Evolutionary conservation across 1,140 invertebrate species (phyloP), one percentile per base, ranked within the genome.

Genomic region (Heliconius hermathena): DNA sequence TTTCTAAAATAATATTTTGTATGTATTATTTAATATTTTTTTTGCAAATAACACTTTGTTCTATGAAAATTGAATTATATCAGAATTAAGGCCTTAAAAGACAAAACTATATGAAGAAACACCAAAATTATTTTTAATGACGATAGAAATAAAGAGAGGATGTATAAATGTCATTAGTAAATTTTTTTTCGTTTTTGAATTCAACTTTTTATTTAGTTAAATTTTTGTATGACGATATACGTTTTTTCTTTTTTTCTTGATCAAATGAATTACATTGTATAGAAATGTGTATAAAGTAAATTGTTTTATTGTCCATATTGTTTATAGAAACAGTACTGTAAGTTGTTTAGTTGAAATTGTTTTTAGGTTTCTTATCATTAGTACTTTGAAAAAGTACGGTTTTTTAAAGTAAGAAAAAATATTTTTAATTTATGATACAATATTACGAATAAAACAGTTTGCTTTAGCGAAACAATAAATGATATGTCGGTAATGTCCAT

Each of bases 151-250:
- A 71, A 76, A 76, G 74, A 71, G 41, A 70, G 71, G 26, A 70
- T 16, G 26, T 75, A 8, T 38, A 75, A 75, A 38, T 41, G 71
- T 36, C 38, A 38, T 36, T 72, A 72, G 33, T 26, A 29, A 36
- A 29, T 66, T 38, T 75, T 75, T 49, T 76, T 76, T 49, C 20
- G 26, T 38, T 70, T 66, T 66, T 66, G 6, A 46, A 66, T 74
- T 77, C 22, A 54, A n/a, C 38, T 38, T 78, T 78, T 60, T 57
- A 26, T 78, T 78, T 73, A 73, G 36, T 78, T 66, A 73, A 73
- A 73, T 73, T 22, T 18, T n/a, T 36, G 71, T 73, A 16, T 73
- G 33, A 78, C n/a, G 11, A 8, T 22, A 54, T 46, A 66, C 38
- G 46, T 71, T 71, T 52, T 71, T 76, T 76, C 60, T 71, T 70